Conservation (phyloP, 2,113 vertebrate species). For the Ascaphus truei region DNA sequence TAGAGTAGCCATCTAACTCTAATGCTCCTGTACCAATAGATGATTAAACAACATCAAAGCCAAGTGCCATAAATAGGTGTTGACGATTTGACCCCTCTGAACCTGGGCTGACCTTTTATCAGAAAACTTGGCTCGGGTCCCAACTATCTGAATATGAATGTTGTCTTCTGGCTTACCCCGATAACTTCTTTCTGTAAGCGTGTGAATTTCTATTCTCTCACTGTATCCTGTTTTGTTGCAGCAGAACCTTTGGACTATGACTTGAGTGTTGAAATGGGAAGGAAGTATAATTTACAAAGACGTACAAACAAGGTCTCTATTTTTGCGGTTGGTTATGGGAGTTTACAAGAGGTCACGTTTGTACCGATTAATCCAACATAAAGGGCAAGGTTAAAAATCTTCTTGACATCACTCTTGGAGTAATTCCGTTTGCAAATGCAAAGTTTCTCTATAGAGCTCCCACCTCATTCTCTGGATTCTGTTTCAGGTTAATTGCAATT, state of each 20-base stretch:
- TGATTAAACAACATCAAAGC: not conserved
- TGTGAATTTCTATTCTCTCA: constrained; percentile 26
- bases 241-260: constrained; percentile 14
- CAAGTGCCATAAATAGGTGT: constrained; percentile 17
- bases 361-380: constrained; percentile 4
- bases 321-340: constrained; percentile 17
- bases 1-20: no score
- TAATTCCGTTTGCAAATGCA: not conserved
- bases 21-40: no score
- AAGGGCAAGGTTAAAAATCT: not conserved
- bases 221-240: constrained; percentile 27
- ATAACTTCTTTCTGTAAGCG: constrained; percentile 3
- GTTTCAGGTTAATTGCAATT: constrained; percentile 2
- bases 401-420: constrained; percentile 1
- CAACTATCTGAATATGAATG: constrained; percentile 4
- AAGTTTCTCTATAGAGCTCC: not conserved
- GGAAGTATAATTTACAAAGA: constrained; percentile 33
- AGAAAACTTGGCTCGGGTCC: not conserved
- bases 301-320: constrained; percentile 6
- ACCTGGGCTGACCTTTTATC: not conserved
- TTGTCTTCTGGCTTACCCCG: not conserved
- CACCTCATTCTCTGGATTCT: not conserved
- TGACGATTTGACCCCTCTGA: not conserved
- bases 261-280: constrained; percentile 18
- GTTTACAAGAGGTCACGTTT: constrained; percentile 30